A percentile compares a stretch with the other conserved stretches of the same genome.
Conservation (phyloP, 2,113 vertebrate genomes). For the Calypte anna region DNA sequence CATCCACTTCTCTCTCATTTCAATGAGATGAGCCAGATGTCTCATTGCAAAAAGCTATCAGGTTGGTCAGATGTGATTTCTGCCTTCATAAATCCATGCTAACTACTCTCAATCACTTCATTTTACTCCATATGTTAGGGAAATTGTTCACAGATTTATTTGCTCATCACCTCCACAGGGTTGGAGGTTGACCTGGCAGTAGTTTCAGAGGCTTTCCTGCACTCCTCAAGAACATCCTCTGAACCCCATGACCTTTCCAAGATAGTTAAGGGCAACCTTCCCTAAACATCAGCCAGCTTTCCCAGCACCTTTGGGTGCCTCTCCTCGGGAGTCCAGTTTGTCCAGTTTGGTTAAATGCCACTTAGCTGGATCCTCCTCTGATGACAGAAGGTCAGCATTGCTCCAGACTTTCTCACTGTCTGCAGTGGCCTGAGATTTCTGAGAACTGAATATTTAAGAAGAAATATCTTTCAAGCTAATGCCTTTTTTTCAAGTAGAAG, state of each 20-base stretch:
- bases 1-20: not conserved
- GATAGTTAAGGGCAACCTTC: not conserved
- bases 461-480: not conserved
- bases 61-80: conserved; percentile 5
- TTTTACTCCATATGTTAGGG: not conserved
- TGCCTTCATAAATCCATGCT: conserved; percentile 8
- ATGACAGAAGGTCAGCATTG: not conserved
- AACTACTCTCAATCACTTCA: not conserved
- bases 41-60: not conserved
- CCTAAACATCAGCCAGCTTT: not conserved
- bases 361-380: not conserved
- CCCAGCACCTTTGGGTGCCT: not conserved
- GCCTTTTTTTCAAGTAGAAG: not conserved
- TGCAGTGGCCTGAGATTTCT: not conserved
- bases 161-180: not conserved
- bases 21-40: not conserved
- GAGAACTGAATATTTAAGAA: not conserved
- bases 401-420: not conserved
- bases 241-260: not conserved
- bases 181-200: not conserved
- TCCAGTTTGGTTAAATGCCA: not conserved
- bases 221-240: not conserved
- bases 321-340: not conserved
- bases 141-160: conserved; percentile 1
- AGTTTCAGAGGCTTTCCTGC: not conserved